Conservation (phyloP, 2,888 invertebrate species). For the Athalia rosae region DNA sequence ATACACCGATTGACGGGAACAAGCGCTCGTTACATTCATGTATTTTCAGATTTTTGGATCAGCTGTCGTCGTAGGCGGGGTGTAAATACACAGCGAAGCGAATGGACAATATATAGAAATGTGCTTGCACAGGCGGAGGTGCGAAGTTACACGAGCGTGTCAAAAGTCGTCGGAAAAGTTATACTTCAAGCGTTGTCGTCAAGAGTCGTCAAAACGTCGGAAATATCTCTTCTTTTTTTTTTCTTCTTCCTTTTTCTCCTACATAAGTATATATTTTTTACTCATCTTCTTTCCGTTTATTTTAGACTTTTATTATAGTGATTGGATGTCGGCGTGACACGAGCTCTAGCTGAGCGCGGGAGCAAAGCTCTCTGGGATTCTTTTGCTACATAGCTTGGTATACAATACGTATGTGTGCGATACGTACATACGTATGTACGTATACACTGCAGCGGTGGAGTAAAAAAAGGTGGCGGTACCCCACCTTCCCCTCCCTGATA, state of each 20-base stretch:
- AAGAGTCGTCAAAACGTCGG: conserved; percentile 40
- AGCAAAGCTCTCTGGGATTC: conserved; percentile 9
- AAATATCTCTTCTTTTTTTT: conserved; percentile 7
- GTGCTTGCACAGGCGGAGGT: not conserved
- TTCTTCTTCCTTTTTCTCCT: not conserved
- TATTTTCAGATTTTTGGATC: conserved; percentile 2
- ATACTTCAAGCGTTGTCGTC: conserved; percentile 28
- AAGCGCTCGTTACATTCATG: no score
- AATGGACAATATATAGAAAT: conserved; percentile 14
- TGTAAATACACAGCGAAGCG: not conserved
- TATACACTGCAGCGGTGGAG: not conserved
- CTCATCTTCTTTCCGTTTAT: conserved; percentile 33
- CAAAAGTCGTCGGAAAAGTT: conserved; percentile 29
- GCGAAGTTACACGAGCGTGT: conserved; percentile 29
- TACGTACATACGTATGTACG: not conserved
- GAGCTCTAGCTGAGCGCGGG: no score
- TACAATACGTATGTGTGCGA: not conserved
- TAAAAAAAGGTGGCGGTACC: conserved; percentile 1
- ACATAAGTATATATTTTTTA: not conserved
- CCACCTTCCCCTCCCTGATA: not conserved
- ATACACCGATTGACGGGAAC: not conserved
- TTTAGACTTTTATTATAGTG: conserved; percentile 32
- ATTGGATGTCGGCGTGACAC: conserved; percentile 25
- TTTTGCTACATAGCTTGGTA: conserved; percentile 9
- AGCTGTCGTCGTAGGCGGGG: not conserved